These are phyloP conservation scores for Glyphotaelius pellucidus DNA, from an alignment of 2,888 invertebrate species.

Conservation along the genomic window DNA sequence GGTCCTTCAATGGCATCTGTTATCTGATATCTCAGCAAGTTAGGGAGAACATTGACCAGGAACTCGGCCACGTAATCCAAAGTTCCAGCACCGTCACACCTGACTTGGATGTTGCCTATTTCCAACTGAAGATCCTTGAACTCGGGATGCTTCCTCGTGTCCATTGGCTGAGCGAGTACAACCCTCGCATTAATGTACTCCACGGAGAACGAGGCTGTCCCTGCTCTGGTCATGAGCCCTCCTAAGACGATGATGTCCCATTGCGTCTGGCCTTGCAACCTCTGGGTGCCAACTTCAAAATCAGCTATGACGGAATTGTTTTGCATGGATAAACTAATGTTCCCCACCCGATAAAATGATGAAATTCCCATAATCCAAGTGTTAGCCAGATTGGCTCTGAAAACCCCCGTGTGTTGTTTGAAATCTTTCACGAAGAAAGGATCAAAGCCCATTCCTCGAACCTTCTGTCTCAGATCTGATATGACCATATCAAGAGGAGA, in stretches of 20 bases:
- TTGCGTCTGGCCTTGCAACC: slow-evolving; percentile 85
- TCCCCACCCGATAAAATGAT: slow-evolving; percentile 89
- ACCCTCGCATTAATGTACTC: slow-evolving; percentile 85
- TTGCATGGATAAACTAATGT: slow-evolving; percentile 84
- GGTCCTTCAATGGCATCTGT: slow-evolving; percentile 91
- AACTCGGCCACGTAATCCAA: slow-evolving; percentile 90
- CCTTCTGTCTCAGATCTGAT: slow-evolving; percentile 84
- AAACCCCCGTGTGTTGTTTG: slow-evolving; percentile 83
- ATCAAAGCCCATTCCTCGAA: slow-evolving; percentile 82
- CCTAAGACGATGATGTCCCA: slow-evolving; percentile 87
- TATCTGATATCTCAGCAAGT: slow-evolving; percentile 90
- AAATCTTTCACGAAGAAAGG: slow-evolving; percentile 86
- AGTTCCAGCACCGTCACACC: slow-evolving; percentile 92
- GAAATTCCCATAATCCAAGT: slow-evolving; percentile 89
- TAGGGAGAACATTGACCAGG: slow-evolving; percentile 88
- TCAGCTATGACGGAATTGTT: slow-evolving; percentile 83
- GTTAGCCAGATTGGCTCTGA: slow-evolving; percentile 83
- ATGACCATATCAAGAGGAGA: slow-evolving; percentile 91
- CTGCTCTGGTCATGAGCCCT: slow-evolving; percentile 83
- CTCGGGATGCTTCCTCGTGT: slow-evolving; percentile 84
- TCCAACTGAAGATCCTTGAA: slow-evolving; percentile 87
- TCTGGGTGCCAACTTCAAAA: slow-evolving; percentile 88
- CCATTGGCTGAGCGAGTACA: slow-evolving; percentile 85
- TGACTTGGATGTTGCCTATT: slow-evolving; percentile 89
- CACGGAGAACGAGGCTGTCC: slow-evolving; percentile 86